These are phyloP conservation scores for Spea hammondii DNA, from an alignment of 2,797 vertebrate genomes.

Conservation along the genomic window DNA sequence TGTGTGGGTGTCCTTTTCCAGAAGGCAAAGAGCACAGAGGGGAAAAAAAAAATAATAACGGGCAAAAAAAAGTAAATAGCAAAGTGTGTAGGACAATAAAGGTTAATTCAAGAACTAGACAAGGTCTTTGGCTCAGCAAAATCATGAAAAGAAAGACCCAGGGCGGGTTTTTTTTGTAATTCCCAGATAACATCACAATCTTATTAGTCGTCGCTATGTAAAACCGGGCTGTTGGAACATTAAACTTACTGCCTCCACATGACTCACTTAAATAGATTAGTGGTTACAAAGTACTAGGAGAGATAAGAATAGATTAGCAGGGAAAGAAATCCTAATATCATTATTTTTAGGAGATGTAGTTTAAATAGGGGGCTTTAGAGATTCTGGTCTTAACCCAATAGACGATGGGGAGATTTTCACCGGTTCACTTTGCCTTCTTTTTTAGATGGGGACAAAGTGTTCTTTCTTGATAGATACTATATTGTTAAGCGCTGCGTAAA, in stretches of 20 bases:
- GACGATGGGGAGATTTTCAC: no score
- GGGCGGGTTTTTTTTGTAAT: conserved; percentile 56
- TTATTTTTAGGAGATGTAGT: conserved; percentile 64
- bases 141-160: conserved; percentile 69
- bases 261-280: conserved; percentile 71
- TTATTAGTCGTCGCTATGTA: conserved; percentile 71
- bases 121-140: conserved; percentile 71
- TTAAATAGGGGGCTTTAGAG: conserved; percentile 61
- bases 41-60: conserved; percentile 49
- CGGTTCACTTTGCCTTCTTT: no score
- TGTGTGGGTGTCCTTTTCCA: conserved; percentile 77
- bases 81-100: conserved; percentile 67
- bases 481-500: no score
- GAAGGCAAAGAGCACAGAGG: conserved; percentile 67
- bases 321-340: conserved; percentile 67
- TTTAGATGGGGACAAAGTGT: no score
- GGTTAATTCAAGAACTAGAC: conserved; percentile 74
- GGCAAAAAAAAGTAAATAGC: conserved; percentile 69
- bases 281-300: conserved; percentile 67
- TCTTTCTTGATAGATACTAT: no score
- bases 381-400: conserved; percentile 28
- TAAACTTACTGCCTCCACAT: conserved; percentile 61
- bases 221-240: conserved; percentile 63
- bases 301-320: conserved; percentile 70
- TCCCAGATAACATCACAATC: conserved; percentile 80